phyloP scores from a whole-genome alignment of 2,888 invertebrate species.

The Litoditis marina region DNA sequence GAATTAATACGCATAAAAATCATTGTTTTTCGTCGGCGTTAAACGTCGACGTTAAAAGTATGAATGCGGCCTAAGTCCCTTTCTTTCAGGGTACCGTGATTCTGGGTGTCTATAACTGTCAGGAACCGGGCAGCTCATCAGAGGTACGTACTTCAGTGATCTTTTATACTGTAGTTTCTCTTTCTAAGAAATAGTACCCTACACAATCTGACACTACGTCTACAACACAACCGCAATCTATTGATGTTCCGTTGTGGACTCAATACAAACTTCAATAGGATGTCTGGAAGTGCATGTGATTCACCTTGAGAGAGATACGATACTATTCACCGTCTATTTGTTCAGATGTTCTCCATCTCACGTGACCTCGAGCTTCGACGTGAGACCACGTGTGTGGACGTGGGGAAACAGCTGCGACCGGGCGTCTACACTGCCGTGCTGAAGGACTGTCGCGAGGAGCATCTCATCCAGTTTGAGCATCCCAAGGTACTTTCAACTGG shows the following conservation, averaged over 20 bases:
- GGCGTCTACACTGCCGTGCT: conserved; percentile 20
- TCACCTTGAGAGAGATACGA: background rate
- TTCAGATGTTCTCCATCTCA: conserved; percentile 55
- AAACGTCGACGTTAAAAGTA: too few species aligned
- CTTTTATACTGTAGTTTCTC: background rate
- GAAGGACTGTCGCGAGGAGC: conserved; percentile 11
- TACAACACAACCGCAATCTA: too few species aligned
- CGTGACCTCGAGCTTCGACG: conserved; percentile 39
- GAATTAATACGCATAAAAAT: too few species aligned
- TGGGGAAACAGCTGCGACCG: conserved; percentile 4
- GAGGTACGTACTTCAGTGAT: conserved; percentile 22
- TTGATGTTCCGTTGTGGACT: too few species aligned
- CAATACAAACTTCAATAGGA: too few species aligned
- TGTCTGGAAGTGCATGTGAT: background rate
- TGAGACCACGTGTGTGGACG: conserved; percentile 46
- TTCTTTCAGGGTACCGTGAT: conserved; percentile 27
- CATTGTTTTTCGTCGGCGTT: too few species aligned
- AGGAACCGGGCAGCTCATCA: conserved; percentile 41
- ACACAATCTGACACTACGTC: too few species aligned
- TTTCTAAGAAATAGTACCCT: too few species aligned
- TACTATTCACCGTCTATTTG: background rate
- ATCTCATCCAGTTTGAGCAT: conserved; percentile 23
- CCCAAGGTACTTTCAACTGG: conserved; percentile 6
- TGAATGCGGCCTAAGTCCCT: too few species aligned
- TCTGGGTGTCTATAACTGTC: conserved; percentile 42